Evolutionary conservation across 2,888 invertebrate species (phyloP), one percentile per base, ranked within the genome.

Genomic region (Shargacucullia verbasci): DNA sequence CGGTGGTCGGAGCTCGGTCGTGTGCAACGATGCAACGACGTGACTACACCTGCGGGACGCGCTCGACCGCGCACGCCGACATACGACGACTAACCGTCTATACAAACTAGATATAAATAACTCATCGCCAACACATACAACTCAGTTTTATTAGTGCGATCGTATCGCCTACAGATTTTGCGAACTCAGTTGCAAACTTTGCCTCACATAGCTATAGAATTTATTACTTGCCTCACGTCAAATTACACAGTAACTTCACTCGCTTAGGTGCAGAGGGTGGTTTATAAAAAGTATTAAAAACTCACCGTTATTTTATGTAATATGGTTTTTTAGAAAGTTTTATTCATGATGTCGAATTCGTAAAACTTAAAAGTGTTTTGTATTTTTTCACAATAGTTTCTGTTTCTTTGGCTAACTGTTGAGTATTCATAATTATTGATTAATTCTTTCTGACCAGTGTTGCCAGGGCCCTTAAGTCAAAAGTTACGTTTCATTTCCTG

Each of bases 91-190:
- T 60, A 48, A 48, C 34, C 55, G 49, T 33, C 47, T 57, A 70
- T 40, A 59, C 49, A 61, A 45, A 71, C 67, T 57, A 75, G 79
- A 75, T 76, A 73, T 73, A 80, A 73, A 72, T 66, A 50, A 66
- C 62, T 61, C 62, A 67, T 60, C 61, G 56, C 63, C 59, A 58
- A 59, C 54, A 70, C 52, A 5, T 33, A n/a, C n/a, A 8, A n/a
- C 29, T 29, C 29, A 29, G 20, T 20, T 20, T 33, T 33, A 11
- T 5, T n/a, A n/a, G n/a, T 11, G 1, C 11, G 31, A 10, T 3
- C n/a, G 33, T 33, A 33, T 33, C 33, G 33, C 10, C 33, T 33
- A 33, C 33, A n/a, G n/a, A 33, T 33, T 11, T 4, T n/a, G 33
- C 5, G n/a, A n/a, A n/a, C n/a, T n/a, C n/a, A n/a, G n/a, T n/a